phyloP scores from a whole-genome alignment of 1,140 invertebrate species.

The Drosophila orosa region DNA sequence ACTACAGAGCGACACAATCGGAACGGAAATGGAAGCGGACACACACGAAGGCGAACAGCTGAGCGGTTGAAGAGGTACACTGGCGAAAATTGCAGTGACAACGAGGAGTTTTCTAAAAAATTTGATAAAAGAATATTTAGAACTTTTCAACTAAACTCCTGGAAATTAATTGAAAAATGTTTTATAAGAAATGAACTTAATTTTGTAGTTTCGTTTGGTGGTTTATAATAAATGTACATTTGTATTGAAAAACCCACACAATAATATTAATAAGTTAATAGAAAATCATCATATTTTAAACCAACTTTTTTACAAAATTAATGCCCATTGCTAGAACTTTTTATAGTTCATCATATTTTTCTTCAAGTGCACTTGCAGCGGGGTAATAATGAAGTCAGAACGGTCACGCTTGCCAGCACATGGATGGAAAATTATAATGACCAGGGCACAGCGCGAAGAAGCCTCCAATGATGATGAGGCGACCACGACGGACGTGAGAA shows the following conservation, averaged over 20 bases:
- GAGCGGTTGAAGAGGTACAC: conserved; percentile 6
- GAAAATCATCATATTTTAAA: too few relatives aligned
- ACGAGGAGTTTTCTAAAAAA: not conserved
- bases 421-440: conserved; percentile 67
- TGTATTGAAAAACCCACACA: too few relatives aligned
- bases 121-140: too few relatives aligned
- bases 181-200: too few relatives aligned
- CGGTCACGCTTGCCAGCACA: conserved; percentile 74
- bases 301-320: too few relatives aligned
- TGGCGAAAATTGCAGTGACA: not conserved
- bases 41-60: conserved; percentile 58
- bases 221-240: too few relatives aligned
- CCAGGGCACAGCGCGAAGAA: conserved; percentile 37
- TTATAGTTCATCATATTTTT: not conserved
- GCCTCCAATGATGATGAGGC: conserved; percentile 29
- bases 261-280: too few relatives aligned
- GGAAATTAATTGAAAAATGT: too few relatives aligned
- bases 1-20: conserved; percentile 34
- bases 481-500: conserved; percentile 67
- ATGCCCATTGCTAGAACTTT: not conserved
- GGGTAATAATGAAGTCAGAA: conserved; percentile 73
- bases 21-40: conserved; percentile 70
- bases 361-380: conserved; percentile 6
- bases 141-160: too few relatives aligned
- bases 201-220: too few relatives aligned